These are phyloP conservation scores for Intellagama lesueurii DNA, from an alignment of 2,797 vertebrate species.

Conservation along the genomic window DNA sequence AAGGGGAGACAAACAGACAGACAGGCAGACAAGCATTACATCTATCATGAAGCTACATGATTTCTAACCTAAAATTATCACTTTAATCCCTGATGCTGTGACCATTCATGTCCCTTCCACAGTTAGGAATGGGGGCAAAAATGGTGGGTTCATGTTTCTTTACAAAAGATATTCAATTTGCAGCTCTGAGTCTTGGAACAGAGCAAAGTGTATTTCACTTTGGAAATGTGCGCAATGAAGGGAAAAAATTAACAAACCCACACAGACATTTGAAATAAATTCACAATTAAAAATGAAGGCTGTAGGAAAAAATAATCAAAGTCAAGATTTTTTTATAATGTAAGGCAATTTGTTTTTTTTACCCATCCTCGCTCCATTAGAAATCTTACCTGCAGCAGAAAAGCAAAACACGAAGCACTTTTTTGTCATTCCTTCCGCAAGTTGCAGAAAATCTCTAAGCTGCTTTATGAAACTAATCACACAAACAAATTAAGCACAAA, in stretches of 20 bases:
- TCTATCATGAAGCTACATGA: neutral
- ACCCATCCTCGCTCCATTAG: too few species aligned
- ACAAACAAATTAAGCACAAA: too few species aligned
- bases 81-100: neutral
- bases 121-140: neutral
- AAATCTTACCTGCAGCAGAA: too few species aligned
- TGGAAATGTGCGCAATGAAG: neutral
- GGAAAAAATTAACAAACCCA: neutral
- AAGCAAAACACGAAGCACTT: too few species aligned
- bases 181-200: neutral
- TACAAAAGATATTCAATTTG: neutral
- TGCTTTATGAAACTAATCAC: too few species aligned
- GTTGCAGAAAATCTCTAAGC: too few species aligned
- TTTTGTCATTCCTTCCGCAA: too few species aligned
- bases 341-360: too few species aligned
- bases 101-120: neutral
- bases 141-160: neutral
- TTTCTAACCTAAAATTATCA: neutral
- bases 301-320: neutral
- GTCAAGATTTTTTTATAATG: too few species aligned
- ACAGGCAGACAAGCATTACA: too few species aligned
- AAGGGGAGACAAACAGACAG: neutral
- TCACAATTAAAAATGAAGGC: neutral
- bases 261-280: neutral
- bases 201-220: neutral